Base-by-base conservation (phyloP, 2,113 vertebrate genomes). In the Chinchilla lanigera region DNA sequence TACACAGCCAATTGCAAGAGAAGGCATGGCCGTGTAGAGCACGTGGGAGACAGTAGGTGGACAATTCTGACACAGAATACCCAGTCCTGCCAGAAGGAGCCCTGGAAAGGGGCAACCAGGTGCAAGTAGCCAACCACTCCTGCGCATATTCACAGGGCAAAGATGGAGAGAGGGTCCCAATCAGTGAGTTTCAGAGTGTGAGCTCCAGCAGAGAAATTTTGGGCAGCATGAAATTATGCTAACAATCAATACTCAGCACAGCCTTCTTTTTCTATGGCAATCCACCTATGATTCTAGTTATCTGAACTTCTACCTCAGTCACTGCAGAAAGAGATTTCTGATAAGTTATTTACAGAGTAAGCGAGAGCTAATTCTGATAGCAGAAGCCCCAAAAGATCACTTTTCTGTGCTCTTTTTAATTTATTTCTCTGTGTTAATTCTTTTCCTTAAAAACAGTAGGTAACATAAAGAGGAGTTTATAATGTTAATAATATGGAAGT, bases 61-160 rank as follows among this genome's bases (percentile, higher is more conserved):
- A 19, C 7, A 30, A 44, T 38, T 30, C 30, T 19, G 77, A 10
- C 2, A n/a, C 16, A 56, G 58, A 10, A n/a, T 38, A 6, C 4
- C 5, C 10, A 26, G 80, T 14, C 20, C 80, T 24, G 4, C 13
- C 20, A 5, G 4, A 3, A 11, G 14, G 16, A 58, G 28, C 26
- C n/a, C 28, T 44, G 67, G 86, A 24, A 8, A 56, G 54, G 20
- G 35, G 10, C 47, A 50, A 47, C 6, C 0, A 3, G 52, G 7
- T 28, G 7, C 4, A 35, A 7, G 5, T 10, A 12, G 52, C 26
- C 0, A 0, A 11, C n/a, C 26, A 16, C 24, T 28, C 4, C 11
- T 26, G 1, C 5, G 2, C 20, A 3, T 30, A 10, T 54, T 9
- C 8, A 17, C 26, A 73, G 67, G 22, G 14, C 26, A 26, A 9